Evolutionary conservation across 2,113 vertebrate genomes (phyloP).

Genomic region (Oxyruncus cristatus): DNA sequence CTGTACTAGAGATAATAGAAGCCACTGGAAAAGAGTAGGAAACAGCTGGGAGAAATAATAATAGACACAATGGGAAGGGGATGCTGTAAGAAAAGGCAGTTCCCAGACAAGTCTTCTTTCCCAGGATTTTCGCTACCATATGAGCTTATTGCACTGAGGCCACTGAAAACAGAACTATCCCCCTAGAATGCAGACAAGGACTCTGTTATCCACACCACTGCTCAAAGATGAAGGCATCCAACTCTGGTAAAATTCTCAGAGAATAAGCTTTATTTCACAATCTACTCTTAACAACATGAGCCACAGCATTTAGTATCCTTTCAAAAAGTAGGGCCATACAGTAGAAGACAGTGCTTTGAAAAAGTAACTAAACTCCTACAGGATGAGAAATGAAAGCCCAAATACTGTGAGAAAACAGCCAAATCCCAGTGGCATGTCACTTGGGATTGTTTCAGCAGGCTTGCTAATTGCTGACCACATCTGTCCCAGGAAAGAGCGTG

Average conservation of each 20-base stretch:
- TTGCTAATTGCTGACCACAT: not conserved
- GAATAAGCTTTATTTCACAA: not conserved
- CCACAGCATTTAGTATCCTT: not conserved
- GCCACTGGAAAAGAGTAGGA: not conserved
- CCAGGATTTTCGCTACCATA: not conserved
- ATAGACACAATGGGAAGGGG: not conserved
- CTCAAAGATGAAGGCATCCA: not conserved
- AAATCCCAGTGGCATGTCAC: not conserved
- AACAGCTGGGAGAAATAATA: not conserved
- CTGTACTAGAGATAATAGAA: not conserved
- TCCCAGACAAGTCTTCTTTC: not conserved
- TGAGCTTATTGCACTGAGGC: not conserved
- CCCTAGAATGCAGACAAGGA: not conserved
- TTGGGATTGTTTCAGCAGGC: not conserved
- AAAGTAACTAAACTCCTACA: rapidly evolving
- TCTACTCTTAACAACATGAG: not conserved
- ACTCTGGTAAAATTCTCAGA: not conserved
- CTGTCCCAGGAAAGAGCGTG: not conserved
- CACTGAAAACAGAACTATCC: not conserved
- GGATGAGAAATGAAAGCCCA: not conserved
- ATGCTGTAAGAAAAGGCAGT: not conserved
- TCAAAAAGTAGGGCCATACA: not conserved
- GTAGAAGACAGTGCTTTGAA: not conserved
- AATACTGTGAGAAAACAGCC: not conserved
- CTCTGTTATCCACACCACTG: not conserved